phyloP scores from a whole-genome alignment of 2,113 vertebrate species.

The Anthoscopus minutus region DNA sequence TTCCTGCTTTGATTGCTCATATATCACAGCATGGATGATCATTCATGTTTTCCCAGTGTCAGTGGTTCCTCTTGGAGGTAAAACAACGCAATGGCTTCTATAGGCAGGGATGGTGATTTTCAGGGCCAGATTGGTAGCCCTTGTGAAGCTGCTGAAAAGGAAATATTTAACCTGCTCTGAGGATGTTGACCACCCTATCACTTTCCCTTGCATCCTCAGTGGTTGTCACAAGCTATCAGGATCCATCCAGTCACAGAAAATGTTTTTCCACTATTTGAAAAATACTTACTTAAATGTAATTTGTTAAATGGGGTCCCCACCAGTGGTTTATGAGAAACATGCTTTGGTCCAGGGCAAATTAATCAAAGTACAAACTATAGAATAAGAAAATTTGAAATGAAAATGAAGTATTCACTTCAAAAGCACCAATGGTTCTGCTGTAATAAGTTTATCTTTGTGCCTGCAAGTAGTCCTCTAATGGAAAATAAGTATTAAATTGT shows the following conservation, averaged over 20 bases:
- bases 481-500: neutral
- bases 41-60: neutral
- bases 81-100: neutral
- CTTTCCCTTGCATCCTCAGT: neutral
- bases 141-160: neutral
- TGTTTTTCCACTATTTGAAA: neutral
- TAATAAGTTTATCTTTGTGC: neutral
- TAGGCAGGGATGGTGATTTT: neutral
- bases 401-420: neutral
- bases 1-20: neutral
- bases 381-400: neutral
- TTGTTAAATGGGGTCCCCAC: neutral
- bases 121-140: neutral
- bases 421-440: neutral
- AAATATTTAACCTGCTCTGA: neutral
- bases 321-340: neutral
- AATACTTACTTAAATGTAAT: neutral
- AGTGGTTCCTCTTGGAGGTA: neutral
- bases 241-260: neutral
- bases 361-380: neutral
- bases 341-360: neutral
- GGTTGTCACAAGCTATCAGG: accelerated
- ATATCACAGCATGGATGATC: neutral
- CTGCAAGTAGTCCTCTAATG: neutral
- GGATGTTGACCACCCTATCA: neutral